Percentiles rank a stretch among this genome's conserved stretches.
These are phyloP conservation scores for Grammomys surdaster DNA, from an alignment of 2,113 vertebrate genomes.

Conservation along the genomic window DNA sequence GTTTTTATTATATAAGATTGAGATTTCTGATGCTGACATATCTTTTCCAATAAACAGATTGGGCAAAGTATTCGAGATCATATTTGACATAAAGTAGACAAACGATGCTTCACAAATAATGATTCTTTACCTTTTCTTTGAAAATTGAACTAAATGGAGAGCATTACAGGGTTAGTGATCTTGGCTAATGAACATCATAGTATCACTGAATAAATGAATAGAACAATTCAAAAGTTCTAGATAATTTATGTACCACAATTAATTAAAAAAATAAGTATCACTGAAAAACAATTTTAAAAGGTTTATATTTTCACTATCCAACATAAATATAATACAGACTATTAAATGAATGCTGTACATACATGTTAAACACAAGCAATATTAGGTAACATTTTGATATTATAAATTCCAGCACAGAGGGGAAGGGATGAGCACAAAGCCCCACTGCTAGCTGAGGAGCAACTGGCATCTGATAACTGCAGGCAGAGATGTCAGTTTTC, in stretches of 20 bases:
- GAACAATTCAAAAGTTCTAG: background rate
- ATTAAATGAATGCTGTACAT: constrained; percentile 16
- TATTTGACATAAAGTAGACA: background rate
- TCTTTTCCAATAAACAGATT: background rate
- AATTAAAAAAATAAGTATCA: background rate
- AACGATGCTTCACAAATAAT: constrained; percentile 16
- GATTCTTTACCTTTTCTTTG: background rate
- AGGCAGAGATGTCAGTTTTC: background rate
- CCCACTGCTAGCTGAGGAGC: too few species aligned
- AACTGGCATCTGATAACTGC: background rate
- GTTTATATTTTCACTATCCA: background rate
- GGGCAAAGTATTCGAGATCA: background rate
- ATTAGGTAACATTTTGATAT: background rate
- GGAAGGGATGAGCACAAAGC: background rate
- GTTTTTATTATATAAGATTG: background rate
- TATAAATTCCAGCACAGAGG: background rate
- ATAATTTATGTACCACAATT: constrained; percentile 1
- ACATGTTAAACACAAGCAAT: background rate
- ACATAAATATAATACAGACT: constrained; percentile 37
- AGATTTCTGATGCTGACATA: background rate
- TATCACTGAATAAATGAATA: constrained; percentile 16
- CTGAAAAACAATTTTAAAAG: constrained; percentile 1
- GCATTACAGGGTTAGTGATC: background rate
- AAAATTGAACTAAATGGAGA: constrained; percentile 28
- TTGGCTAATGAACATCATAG: background rate